Evolutionary conservation across 2,113 vertebrate species (phyloP).

Genomic region (Alaudala cheleensis): DNA sequence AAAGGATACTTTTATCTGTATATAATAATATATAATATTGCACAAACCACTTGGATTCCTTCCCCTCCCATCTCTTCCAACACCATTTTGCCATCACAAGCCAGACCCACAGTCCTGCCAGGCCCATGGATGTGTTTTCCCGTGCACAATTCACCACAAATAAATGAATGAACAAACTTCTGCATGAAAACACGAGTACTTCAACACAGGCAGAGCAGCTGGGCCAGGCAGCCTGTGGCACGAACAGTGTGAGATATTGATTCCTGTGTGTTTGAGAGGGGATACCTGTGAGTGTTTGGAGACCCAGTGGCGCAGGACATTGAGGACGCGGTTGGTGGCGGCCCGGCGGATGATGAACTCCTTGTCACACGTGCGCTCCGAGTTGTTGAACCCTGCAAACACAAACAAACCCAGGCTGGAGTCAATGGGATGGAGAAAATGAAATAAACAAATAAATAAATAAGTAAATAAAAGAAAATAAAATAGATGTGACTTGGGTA

Average conservation of each 20-base stretch:
- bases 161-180: neutral
- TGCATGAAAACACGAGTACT: neutral
- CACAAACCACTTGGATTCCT: neutral
- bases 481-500: rapidly evolving
- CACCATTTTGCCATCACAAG: rapidly evolving
- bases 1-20: neutral
- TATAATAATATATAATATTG: neutral
- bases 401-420: neutral
- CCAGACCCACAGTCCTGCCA: neutral
- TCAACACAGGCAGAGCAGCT: neutral
- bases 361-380: constrained; percentile 94
- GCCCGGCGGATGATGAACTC: constrained; percentile 98
- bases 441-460: neutral
- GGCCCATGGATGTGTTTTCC: rapidly evolving
- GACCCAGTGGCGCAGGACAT: constrained; percentile 98
- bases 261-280: neutral
- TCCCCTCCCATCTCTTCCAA: neutral
- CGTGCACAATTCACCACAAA: rapidly evolving
- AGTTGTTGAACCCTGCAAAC: constrained; percentile 87
- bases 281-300: constrained; percentile 97
- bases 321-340: constrained; percentile 96
- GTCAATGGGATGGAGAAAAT: neutral
- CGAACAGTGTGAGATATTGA: rapidly evolving
- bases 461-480: too few species aligned
- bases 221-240: neutral